Evolutionary conservation across 2,113 vertebrate genomes (phyloP).

Genomic region (Chlorodrepanis virens): DNA sequence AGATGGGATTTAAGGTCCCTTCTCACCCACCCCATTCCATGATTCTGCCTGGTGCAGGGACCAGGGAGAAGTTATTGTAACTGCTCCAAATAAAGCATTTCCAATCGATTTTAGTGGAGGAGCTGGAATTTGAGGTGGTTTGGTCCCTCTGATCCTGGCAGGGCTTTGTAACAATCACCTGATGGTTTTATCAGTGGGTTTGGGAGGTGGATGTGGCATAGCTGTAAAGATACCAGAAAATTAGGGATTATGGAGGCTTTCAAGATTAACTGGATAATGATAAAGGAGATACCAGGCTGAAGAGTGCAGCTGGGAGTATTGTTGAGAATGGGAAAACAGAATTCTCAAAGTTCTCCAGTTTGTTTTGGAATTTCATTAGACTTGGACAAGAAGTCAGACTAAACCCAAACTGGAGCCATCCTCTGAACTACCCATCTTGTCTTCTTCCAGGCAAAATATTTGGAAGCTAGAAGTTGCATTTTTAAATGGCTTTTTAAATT

Average conservation of each 20-base stretch:
- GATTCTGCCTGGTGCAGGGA: not conserved
- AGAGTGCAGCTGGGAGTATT: not conserved
- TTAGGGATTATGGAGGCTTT: not conserved
- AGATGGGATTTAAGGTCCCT: not conserved
- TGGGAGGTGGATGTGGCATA: not conserved
- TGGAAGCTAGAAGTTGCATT: not conserved
- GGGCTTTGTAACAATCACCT: not conserved
- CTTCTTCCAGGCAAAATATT: not conserved
- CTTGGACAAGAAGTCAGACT: not conserved
- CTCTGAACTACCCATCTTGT: accelerated
- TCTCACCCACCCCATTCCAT: not conserved
- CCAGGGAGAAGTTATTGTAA: not conserved
- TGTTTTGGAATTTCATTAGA: not conserved
- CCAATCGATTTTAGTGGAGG: not conserved
- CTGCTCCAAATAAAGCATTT: not conserved
- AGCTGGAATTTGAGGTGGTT: not conserved
- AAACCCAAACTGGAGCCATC: not conserved
- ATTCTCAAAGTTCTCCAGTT: not conserved
- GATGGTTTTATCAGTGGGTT: not conserved
- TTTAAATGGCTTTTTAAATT: not conserved
- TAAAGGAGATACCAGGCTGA: not conserved
- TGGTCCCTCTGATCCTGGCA: not conserved
- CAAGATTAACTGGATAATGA: not conserved
- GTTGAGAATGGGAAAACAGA: not conserved
- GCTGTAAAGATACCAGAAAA: not conserved